Conservation (phyloP, 2,113 vertebrate species). For the Marmota monax region DNA sequence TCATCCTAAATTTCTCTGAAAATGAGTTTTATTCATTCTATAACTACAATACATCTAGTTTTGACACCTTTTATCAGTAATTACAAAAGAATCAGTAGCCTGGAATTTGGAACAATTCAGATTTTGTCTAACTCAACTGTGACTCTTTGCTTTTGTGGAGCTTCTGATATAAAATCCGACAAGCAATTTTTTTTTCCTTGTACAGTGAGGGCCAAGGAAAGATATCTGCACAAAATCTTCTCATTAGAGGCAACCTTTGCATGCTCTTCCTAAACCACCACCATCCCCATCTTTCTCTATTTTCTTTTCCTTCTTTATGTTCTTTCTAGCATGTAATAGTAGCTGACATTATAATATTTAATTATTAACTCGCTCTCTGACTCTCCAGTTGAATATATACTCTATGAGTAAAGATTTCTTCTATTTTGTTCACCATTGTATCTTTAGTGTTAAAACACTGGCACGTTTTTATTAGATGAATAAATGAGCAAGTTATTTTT, state of each 20-base stretch:
- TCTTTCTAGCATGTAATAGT: neutral
- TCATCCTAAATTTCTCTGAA: constrained; percentile 65
- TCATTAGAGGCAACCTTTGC: neutral
- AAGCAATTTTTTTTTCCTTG: constrained; percentile 2
- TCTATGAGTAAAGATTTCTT: neutral
- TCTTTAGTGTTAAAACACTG: neutral
- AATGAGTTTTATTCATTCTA: constrained; percentile 69
- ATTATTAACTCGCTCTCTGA: neutral
- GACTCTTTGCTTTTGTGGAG: constrained; percentile 51
- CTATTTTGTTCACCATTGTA: neutral
- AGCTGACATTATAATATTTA: neutral
- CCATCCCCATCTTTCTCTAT: neutral
- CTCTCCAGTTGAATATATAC: neutral
- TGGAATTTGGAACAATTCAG: constrained; percentile 14
- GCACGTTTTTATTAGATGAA: neutral
- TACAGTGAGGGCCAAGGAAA: neutral
- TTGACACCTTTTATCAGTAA: constrained; percentile 75
- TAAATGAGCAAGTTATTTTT: neutral
- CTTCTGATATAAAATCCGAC: constrained; percentile 23
- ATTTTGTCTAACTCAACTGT: constrained; percentile 55
- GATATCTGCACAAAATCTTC: neutral
- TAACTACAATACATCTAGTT: constrained; percentile 62
- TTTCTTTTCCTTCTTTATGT: neutral
- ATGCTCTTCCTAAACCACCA: neutral
- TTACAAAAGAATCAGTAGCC: constrained; percentile 69